These are phyloP conservation scores for Acanthosepion esculentum DNA, from an alignment of 2,888 invertebrate species.

Conservation along the genomic window DNA sequence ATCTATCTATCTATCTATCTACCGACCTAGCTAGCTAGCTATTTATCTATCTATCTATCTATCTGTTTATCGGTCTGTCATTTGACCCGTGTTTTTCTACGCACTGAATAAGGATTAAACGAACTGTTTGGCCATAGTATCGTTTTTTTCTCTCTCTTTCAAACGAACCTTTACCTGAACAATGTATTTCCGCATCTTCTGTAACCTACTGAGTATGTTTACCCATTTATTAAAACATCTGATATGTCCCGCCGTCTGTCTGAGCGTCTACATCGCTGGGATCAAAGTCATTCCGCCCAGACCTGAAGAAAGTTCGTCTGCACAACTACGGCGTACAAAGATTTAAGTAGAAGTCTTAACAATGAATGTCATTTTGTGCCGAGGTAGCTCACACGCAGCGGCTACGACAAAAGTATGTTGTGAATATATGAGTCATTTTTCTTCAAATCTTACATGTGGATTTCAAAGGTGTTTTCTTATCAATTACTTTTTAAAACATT, in stretches of 20 bases:
- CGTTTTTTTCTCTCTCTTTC: neutral
- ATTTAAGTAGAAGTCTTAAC: too few species aligned
- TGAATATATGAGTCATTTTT: too few species aligned
- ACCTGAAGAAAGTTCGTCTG: neutral
- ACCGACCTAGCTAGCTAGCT: too few species aligned
- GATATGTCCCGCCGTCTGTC: neutral
- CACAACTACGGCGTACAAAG: too few species aligned
- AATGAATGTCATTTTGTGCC: too few species aligned
- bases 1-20: neutral
- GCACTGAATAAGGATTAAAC: neutral
- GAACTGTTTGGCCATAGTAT: neutral
- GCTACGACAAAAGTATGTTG: too few species aligned
- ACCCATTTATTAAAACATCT: neutral
- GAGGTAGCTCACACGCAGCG: too few species aligned
- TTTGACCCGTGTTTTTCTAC: neutral
- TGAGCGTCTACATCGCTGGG: neutral
- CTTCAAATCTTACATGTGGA: too few species aligned
- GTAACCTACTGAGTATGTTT: neutral
- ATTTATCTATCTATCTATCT: neutral
- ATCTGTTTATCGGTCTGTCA: neutral
- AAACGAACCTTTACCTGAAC: neutral
- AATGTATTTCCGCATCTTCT: neutral
- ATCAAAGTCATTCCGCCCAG: neutral
- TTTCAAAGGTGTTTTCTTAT: too few species aligned
- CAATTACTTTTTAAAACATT: too few species aligned